Percentiles rank a stretch among this genome's conserved stretches.
Conservation (phyloP, 2,888 invertebrate species). For the Melanotus villosus region DNA sequence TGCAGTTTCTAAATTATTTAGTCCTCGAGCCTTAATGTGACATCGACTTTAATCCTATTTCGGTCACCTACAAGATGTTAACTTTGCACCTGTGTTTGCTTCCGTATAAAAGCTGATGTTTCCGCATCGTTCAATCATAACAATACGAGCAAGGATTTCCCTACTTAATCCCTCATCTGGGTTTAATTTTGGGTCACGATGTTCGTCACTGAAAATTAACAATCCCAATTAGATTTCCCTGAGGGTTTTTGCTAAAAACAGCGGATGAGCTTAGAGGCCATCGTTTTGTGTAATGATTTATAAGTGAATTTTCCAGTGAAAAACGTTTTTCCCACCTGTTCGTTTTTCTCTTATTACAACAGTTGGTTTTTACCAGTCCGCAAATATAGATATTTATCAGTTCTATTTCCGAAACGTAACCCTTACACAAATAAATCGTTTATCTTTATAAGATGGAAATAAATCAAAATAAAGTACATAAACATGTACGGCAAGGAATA, state of each 20-base stretch:
- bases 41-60: background rate
- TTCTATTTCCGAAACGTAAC: no score
- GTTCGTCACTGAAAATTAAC: conserved; percentile 1
- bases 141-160: background rate
- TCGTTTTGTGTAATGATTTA: background rate
- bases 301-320: background rate
- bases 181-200: background rate
- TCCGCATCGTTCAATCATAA: background rate
- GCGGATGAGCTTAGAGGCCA: background rate
- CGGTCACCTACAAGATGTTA: background rate
- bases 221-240: background rate
- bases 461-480: conserved; percentile 14
- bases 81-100: background rate
- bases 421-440: background rate
- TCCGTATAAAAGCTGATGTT: no score
- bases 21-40: no score
- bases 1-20: background rate
- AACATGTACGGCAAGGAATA: background rate
- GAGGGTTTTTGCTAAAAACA: background rate
- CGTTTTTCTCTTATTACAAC: no score
- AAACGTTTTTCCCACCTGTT: background rate
- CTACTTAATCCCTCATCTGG: background rate
- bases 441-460: background rate
- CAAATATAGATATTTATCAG: no score
- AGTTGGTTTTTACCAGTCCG: no score